Conservation (phyloP, 2,797 vertebrate genomes). For the Silurus lanzhouensis region DNA sequence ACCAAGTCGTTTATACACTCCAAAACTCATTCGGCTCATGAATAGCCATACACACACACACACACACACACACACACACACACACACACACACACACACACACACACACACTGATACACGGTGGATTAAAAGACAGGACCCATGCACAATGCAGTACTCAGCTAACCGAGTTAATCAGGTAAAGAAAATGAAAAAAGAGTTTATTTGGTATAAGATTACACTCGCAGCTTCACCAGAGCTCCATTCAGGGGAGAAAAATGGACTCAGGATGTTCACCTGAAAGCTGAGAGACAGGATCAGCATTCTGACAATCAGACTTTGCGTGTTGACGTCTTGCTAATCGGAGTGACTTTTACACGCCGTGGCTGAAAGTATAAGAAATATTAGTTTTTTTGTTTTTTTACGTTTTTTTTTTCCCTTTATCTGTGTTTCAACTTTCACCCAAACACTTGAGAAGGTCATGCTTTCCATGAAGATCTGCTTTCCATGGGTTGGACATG, state of each 20-base stretch:
- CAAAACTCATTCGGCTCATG: constrained; percentile 38
- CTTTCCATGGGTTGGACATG: no score
- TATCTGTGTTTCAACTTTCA: no score
- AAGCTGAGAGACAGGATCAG: not conserved
- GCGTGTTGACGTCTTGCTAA: no score
- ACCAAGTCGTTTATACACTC: constrained; percentile 40
- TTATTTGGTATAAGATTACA: not conserved
- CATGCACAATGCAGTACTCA: not conserved
- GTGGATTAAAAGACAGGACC: not conserved
- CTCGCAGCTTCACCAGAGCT: not conserved
- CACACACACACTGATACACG: no score
- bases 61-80: not conserved
- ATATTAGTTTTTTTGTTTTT: no score
- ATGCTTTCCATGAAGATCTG: no score
- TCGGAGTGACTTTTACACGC: no score
- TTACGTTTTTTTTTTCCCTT: no score
- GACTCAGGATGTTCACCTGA: not conserved
- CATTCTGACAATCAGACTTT: not conserved
- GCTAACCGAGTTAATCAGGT: constrained; percentile 43
- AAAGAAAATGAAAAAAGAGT: constrained; percentile 11
- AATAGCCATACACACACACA: constrained; percentile 20
- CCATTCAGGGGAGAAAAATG: constrained; percentile 33
- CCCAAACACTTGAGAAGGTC: no score
- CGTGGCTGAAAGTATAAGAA: no score
- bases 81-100: no score